A percentile compares a stretch with the other conserved stretches of the same genome.
phyloP scores from a whole-genome alignment of 2,113 vertebrate species.

The Lepus europaeus region DNA sequence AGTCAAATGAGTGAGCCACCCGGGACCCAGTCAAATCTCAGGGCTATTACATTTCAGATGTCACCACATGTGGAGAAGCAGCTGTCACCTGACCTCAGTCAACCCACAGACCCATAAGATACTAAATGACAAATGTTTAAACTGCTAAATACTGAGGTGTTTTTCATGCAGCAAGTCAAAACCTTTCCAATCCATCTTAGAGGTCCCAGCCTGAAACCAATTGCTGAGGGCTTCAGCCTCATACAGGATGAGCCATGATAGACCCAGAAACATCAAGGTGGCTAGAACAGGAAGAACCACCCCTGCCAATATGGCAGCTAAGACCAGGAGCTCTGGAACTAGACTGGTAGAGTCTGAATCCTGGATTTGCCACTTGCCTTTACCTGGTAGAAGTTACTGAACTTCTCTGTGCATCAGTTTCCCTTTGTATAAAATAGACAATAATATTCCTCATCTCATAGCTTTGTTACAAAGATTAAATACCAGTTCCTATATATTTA shows the following conservation, averaged over 20 bases:
- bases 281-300: not conserved
- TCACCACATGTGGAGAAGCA: not conserved
- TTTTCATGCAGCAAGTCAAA: not conserved
- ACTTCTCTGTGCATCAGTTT: conserved; percentile 30
- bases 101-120: not conserved
- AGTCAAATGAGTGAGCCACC: not conserved
- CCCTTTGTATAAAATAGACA: not conserved
- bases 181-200: not conserved
- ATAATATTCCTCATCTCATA: not conserved
- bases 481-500: not conserved
- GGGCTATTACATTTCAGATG: not conserved
- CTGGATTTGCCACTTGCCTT: not conserved
- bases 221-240: not conserved
- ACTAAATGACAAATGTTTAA: not conserved
- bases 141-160: not conserved
- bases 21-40: not conserved
- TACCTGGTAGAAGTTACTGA: not conserved
- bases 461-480: not conserved
- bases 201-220: not conserved
- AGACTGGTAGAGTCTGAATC: not conserved
- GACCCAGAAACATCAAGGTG: not conserved
- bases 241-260: not conserved
- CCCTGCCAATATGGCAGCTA: not conserved
- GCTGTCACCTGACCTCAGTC: not conserved
- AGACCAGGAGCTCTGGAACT: not conserved